Percentiles rank a stretch among this genome's conserved stretches.
Evolutionary conservation across 2,797 vertebrate genomes (phyloP).

Genomic region (Onychomys torridus): DNA sequence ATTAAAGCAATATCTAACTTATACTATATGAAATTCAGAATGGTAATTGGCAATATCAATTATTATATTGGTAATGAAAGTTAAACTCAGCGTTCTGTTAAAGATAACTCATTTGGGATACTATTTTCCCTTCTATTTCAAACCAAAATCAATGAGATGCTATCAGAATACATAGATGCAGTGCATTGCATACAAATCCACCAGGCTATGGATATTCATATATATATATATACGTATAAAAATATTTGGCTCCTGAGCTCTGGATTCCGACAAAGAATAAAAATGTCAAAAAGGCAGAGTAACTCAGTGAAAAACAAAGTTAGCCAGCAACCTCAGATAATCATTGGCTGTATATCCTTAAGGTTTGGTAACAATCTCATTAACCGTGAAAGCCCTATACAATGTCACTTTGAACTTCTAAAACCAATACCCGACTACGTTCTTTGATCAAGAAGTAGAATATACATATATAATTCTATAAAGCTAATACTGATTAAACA

Average conservation of each 20-base stretch:
- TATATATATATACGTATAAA: conserved; percentile 81
- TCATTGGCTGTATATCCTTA: conserved; percentile 84
- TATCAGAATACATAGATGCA: conserved; percentile 84
- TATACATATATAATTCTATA: conserved; percentile 94
- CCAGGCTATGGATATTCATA: conserved; percentile 83
- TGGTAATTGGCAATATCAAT: conserved; percentile 80
- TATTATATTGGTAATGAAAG: conserved; percentile 79
- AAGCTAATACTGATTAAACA: conserved; percentile 97
- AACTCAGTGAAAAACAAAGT: conserved; percentile 88
- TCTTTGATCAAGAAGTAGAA: conserved; percentile 95
- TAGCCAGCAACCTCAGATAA: conserved; percentile 89
- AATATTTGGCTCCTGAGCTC: conserved; percentile 88
- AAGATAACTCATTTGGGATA: conserved; percentile 81
- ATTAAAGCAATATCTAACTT: conserved; percentile 80
- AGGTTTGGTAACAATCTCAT: conserved; percentile 88
- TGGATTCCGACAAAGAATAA: conserved; percentile 87
- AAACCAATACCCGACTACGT: conserved; percentile 93
- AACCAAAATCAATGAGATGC: conserved; percentile 86
- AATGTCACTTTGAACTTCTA: conserved; percentile 92
- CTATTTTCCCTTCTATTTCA: conserved; percentile 79
- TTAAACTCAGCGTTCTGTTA: conserved; percentile 80
- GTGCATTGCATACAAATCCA: conserved; percentile 86
- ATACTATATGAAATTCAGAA: conserved; percentile 78
- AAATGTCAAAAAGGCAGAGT: conserved; percentile 87
- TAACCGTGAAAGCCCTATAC: conserved; percentile 92